Base-by-base conservation (phyloP, 2,888 invertebrate genomes). In the Apodemia zela region DNA sequence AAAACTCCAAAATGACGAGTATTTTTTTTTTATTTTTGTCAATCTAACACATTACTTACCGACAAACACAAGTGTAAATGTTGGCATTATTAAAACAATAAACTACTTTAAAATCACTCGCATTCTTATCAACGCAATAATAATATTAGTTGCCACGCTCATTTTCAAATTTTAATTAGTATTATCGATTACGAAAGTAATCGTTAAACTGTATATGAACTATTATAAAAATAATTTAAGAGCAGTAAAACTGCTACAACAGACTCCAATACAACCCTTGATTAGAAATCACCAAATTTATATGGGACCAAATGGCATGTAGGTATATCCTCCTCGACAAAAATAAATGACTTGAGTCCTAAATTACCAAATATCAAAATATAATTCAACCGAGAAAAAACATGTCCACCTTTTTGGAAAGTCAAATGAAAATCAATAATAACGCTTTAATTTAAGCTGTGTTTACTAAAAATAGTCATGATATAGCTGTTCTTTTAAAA, bases 131-230 rank as follows among this genome's bases (percentile, higher is more conserved):
- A 67, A 65, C 57, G 59, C 62, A 64, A 65, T 42, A 42, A 42
- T 42, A 42, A 64, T 62, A 64, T 74, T 71, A 76, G 70, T 77
- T 78, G 80, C 75, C 77, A 84, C 80, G 84, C 79, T 77, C 79
- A 84, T 86, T 83, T 84, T 72, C 79, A 78, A 79, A 80, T 87
- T 85, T 82, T 76, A 87, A 82, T 88, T 84, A 72, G 78, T 71
- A 73, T 86, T 86, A 87, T 85, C 85, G 72, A 65, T 21, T 18
- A 18, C 18, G 11, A 51, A 51, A 51, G 13, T 51, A 51, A 10
- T 51, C 49, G 49, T 17, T 10, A 51, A 51, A 38, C 13, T 38
- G 38, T 38, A 38, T 38, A 38, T 38, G 11, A 38, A 17, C 15
- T 47, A 6, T 47, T 47, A 47, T 6, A 17, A 47, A 47, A 47